These are phyloP conservation scores for Pogoniulus pusillus DNA, from an alignment of 2,797 vertebrate species.

Conservation along the genomic window DNA sequence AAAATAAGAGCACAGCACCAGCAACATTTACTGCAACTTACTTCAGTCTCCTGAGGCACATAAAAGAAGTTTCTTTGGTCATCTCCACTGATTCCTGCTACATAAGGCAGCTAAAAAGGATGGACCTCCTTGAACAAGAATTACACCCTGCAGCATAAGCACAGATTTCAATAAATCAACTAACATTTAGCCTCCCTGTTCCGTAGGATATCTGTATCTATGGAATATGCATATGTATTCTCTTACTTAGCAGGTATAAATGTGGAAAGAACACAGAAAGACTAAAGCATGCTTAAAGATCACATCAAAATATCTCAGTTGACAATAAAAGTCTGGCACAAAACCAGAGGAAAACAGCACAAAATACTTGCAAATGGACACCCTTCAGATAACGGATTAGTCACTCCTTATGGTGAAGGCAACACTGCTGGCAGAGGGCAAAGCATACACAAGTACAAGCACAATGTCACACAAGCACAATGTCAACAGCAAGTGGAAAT, in stretches of 20 bases:
- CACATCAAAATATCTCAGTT: not conserved
- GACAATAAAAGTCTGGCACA: not conserved
- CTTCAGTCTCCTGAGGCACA: not conserved
- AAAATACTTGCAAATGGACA: not conserved
- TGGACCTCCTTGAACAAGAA: not conserved
- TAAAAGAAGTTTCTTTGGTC: not conserved
- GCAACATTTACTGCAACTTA: not conserved
- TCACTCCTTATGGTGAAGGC: accelerated
- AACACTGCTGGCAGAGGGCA: not conserved
- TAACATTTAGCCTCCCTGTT: not conserved
- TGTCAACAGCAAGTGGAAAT: not conserved
- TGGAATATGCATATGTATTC: not conserved
- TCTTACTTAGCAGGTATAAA: not conserved
- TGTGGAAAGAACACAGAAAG: not conserved
- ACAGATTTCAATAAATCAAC: not conserved
- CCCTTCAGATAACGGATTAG: not conserved
- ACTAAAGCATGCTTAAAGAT: not conserved
- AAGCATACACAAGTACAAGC: not conserved
- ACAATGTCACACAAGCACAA: too few relatives aligned
- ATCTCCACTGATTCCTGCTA: not conserved
- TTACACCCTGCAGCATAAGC: not conserved
- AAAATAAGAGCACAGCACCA: not conserved
- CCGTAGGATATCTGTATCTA: not conserved
- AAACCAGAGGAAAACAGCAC: not conserved
- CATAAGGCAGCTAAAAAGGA: not conserved